These are phyloP conservation scores for Hanleya hanleyi DNA, from an alignment of 2,888 invertebrate species.

Conservation along the genomic window DNA sequence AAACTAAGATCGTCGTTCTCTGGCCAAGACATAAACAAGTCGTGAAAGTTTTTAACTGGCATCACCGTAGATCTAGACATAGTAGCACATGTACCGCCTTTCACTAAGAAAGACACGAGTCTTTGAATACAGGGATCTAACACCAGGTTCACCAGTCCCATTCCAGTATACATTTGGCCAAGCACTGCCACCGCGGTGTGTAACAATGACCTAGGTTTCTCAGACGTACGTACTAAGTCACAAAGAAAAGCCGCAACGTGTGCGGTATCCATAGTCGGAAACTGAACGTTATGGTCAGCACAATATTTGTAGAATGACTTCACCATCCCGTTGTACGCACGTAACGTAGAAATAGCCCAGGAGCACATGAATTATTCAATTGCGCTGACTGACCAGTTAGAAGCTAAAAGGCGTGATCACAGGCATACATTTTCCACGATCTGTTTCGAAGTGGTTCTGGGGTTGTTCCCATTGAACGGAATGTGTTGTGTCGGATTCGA, in stretches of 20 bases:
- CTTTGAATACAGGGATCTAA: too few species aligned
- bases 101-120: not conserved
- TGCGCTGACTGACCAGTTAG: not conserved
- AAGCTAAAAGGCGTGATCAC: not conserved
- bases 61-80: not conserved
- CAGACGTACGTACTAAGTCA: too few species aligned
- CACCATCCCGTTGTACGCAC: not conserved
- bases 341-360: not conserved
- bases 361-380: not conserved
- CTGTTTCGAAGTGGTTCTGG: conserved; percentile 1
- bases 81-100: not conserved
- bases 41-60: not conserved
- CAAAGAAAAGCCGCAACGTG: not conserved
- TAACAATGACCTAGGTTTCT: not conserved
- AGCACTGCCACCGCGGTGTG: not conserved
- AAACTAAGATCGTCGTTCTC: not conserved
- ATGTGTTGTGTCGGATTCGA: too few species aligned
- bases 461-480: not conserved
- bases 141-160: not conserved
- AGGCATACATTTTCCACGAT: conserved; percentile 7
- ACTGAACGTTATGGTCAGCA: not conserved
- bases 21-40: not conserved
- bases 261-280: not conserved
- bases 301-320: not conserved
- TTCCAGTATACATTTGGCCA: not conserved